A percentile compares a stretch with the other conserved stretches of the same genome.
Conservation (phyloP, 92 coral and sea anemone species). For the Epizoanthus stellaris region DNA sequence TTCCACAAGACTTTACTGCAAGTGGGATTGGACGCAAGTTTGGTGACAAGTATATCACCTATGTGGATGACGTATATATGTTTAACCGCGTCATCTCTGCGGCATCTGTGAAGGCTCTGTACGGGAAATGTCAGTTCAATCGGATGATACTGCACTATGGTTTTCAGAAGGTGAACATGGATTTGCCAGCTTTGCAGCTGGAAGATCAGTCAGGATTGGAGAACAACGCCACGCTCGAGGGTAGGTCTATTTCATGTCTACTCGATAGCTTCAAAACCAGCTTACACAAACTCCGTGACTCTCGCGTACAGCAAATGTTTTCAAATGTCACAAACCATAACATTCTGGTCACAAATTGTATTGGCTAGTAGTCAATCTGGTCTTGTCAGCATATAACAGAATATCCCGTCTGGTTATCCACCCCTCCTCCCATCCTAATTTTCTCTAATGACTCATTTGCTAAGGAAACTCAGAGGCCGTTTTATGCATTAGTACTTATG, state of each 20-base stretch:
- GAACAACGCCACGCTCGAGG: slow-evolving; percentile 81
- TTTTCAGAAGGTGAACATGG: slow-evolving; percentile 89
- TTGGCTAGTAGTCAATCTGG: too few relatives aligned
- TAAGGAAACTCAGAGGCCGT: too few relatives aligned
- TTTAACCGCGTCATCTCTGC: slow-evolving; percentile 87
- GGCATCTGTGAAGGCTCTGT: slow-evolving; percentile 81
- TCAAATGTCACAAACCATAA: too few relatives aligned
- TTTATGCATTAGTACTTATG: too few relatives aligned
- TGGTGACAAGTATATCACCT: slow-evolving; percentile 88
- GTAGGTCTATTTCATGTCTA: slow-evolving; percentile 17
- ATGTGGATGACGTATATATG: slow-evolving; percentile 94
- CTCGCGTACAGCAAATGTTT: too few relatives aligned
- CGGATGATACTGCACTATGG: slow-evolving; percentile 98
- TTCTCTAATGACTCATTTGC: too few relatives aligned
- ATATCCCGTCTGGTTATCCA: too few relatives aligned
- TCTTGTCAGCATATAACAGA: too few relatives aligned
- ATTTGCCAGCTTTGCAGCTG: slow-evolving; percentile 58
- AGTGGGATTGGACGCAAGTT: slow-evolving; percentile 92
- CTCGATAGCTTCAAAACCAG: too few relatives aligned
- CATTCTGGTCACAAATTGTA: too few relatives aligned
- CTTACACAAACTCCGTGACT: too few relatives aligned
- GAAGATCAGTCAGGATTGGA: slow-evolving; percentile 95
- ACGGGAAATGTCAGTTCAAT: slow-evolving; percentile 94
- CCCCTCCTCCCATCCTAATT: too few relatives aligned
- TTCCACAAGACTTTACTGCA: slow-evolving; percentile 93